Percentiles rank a stretch among this genome's conserved stretches.
Conservation (phyloP, 2,888 invertebrate genomes). For the Oscheius sp. region DNA sequence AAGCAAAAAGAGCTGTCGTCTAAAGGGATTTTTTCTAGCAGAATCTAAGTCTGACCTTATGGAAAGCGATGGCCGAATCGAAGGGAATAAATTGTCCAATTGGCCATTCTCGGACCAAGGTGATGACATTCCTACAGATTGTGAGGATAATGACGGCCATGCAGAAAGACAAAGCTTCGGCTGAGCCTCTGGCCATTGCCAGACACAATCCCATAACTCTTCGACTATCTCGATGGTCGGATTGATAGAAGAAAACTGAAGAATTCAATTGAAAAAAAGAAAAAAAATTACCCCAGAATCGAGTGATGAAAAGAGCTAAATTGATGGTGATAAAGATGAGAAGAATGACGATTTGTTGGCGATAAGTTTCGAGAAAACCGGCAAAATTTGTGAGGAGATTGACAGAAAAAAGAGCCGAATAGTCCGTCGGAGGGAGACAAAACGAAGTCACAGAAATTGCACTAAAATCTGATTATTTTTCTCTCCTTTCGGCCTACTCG, state of each 20-base stretch:
- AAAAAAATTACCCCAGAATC: constrained; percentile 83
- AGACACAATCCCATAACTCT: constrained; percentile 98
- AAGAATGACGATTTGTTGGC: constrained; percentile 90
- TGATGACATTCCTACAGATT: constrained; percentile 84
- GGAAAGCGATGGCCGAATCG: constrained; percentile 94
- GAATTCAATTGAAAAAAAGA: not conserved
- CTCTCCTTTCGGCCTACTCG: not conserved
- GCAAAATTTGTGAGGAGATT: not conserved
- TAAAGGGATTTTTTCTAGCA: constrained; percentile 2
- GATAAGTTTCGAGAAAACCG: constrained; percentile 91
- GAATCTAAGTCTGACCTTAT: constrained; percentile 75
- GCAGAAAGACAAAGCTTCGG: constrained; percentile 89
- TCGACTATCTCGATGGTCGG: constrained; percentile 90
- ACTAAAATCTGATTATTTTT: constrained; percentile 42
- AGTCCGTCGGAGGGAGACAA: constrained; percentile 49
- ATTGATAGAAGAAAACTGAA: constrained; percentile 90
- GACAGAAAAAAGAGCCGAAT: not conserved
- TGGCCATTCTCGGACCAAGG: constrained; percentile 90
- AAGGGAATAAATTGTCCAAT: constrained; percentile 91
- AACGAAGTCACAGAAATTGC: constrained; percentile 68
- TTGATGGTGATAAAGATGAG: constrained; percentile 94
- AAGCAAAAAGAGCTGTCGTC: constrained; percentile 90
- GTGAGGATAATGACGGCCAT: constrained; percentile 88
- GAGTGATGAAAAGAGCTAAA: constrained; percentile 88
- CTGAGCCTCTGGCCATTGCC: constrained; percentile 82